Conservation (phyloP, 2,797 vertebrate genomes). For the Silurus aristotelis region DNA sequence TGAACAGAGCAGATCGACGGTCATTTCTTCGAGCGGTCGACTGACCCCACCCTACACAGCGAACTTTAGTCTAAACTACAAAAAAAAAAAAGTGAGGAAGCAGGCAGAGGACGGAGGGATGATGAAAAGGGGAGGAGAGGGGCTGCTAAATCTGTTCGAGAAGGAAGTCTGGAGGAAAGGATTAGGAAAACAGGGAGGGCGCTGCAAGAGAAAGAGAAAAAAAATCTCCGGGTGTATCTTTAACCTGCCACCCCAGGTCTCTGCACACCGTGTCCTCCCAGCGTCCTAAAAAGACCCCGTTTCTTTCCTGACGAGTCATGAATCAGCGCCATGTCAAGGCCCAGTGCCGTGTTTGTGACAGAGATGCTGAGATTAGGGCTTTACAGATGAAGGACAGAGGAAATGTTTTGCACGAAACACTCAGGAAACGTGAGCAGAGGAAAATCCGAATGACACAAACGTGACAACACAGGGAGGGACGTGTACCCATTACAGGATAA, state of each 20-base stretch:
- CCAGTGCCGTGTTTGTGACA: conserved; percentile 63
- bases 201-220: conserved; percentile 47
- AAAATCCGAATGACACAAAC: conserved; percentile 2
- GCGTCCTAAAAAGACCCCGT: conserved; percentile 48
- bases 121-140: conserved; percentile 63
- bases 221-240: conserved; percentile 62
- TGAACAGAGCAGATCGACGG: neutral
- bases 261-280: conserved; percentile 48
- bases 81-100: conserved; percentile 68
- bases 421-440: conserved; percentile 67
- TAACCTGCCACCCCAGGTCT: conserved; percentile 64
- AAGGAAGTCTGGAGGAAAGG: conserved; percentile 84
- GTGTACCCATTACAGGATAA: neutral
- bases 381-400: conserved; percentile 70
- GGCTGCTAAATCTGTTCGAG: conserved; percentile 77
- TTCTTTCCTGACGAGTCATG: conserved; percentile 55
- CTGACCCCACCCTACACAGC: conserved; percentile 31
- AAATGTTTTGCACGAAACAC: conserved; percentile 70
- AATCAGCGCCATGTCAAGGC: conserved; percentile 67
- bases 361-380: conserved; percentile 66
- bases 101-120: conserved; percentile 69
- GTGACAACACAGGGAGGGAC: neutral
- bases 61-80: conserved; percentile 19
- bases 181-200: conserved; percentile 74
- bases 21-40: neutral